Percentiles rank a stretch among this genome's conserved stretches.
Conservation (phyloP, 2,797 vertebrate genomes). For the Masticophis lateralis region DNA sequence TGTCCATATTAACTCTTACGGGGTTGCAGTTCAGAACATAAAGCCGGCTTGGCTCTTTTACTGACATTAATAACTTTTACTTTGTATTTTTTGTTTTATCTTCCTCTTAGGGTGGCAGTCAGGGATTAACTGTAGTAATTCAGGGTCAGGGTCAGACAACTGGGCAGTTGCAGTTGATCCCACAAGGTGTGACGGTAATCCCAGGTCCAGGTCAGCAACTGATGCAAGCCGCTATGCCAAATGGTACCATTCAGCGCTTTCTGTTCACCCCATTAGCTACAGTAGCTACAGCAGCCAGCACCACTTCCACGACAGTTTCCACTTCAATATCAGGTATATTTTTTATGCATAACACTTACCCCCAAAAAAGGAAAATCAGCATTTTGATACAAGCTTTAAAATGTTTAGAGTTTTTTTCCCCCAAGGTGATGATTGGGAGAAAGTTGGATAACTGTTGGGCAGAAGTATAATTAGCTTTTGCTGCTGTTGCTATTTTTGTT, state of each 20-base stretch:
- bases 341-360: background rate
- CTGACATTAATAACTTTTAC: background rate
- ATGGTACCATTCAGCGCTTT: constrained; percentile 93
- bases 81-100: constrained; percentile 25
- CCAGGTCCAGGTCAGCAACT: constrained; percentile 94
- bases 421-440: background rate
- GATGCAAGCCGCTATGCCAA: constrained; percentile 96
- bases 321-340: constrained; percentile 79
- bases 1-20: background rate
- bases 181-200: constrained; percentile 91
- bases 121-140: constrained; percentile 93
- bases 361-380: background rate
- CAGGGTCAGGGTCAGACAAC: constrained; percentile 96
- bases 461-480: background rate
- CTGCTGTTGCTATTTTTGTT: background rate
- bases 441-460: background rate
- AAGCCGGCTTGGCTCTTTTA: background rate
- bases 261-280: constrained; percentile 89
- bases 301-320: constrained; percentile 76
- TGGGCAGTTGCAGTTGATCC: constrained; percentile 94
- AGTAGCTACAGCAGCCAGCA: constrained; percentile 71
- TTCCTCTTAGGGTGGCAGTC: constrained; percentile 84
- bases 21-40: constrained; percentile 13
- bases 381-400: background rate
- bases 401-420: background rate